phyloP scores from a whole-genome alignment of 2,113 vertebrate species.

The Syngnathus floridae region DNA sequence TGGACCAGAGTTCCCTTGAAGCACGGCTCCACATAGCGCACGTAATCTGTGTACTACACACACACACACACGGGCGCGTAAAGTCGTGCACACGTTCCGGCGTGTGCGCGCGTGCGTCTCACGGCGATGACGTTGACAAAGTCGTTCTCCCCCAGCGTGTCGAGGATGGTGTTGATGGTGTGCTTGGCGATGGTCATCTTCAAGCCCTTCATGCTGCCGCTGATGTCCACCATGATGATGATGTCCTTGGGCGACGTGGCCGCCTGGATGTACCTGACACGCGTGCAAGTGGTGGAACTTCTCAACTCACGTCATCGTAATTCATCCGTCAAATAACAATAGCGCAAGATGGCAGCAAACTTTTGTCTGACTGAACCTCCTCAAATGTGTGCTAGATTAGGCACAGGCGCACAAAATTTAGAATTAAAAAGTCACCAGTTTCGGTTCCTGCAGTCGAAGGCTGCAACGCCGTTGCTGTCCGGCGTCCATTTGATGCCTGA shows the following conservation, averaged over 20 bases:
- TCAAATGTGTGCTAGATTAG: too few species aligned
- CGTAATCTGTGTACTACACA: constrained; percentile 89
- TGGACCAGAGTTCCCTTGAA: constrained; percentile 92
- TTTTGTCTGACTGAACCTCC: too few species aligned
- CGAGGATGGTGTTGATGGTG: constrained; percentile 88
- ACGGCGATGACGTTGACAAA: constrained; percentile 96
- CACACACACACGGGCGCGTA: background rate
- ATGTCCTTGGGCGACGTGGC: constrained; percentile 96
- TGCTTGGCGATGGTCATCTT: constrained; percentile 92
- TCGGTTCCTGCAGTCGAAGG: constrained; percentile 92
- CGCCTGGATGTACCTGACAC: constrained; percentile 89
- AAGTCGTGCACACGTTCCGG: background rate
- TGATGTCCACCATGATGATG: constrained; percentile 88
- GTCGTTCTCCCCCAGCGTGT: constrained; percentile 94
- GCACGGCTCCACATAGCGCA: constrained; percentile 91
- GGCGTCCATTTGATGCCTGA: constrained; percentile 93
- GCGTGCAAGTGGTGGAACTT: background rate
- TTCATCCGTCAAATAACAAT: background rate
- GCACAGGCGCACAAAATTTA: too few species aligned
- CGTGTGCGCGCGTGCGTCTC: constrained; percentile 19
- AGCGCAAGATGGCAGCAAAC: too few species aligned
- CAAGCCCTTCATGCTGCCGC: constrained; percentile 96
- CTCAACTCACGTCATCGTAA: background rate
- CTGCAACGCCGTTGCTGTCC: constrained; percentile 87
- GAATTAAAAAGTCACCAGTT: constrained; percentile 79